A percentile compares a stretch with the other conserved stretches of the same genome.
These are phyloP conservation scores for Crossocerus cetratus DNA, from an alignment of 2,888 invertebrate genomes.

Conservation along the genomic window DNA sequence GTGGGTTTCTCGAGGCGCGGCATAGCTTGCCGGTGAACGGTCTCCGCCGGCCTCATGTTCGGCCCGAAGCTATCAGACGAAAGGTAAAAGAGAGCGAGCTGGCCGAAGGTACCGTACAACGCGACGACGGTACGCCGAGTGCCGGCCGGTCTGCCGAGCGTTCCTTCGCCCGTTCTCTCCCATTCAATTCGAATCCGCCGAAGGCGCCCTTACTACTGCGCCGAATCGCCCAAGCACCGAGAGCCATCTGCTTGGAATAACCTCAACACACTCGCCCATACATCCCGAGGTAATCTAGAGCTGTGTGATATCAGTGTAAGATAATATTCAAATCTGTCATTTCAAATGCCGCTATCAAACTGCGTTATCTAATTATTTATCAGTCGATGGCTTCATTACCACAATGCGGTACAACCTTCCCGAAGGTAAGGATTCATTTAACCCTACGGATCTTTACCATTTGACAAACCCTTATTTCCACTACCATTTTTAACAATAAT, in stretches of 20 bases:
- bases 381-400: too few species aligned
- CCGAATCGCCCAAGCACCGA: background rate
- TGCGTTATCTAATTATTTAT: too few species aligned
- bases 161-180: slow-evolving; percentile 47
- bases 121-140: slow-evolving; percentile 72
- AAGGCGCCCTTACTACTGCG: slow-evolving; percentile 40
- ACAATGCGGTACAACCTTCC: too few species aligned
- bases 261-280: too few species aligned
- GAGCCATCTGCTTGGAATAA: slow-evolving; percentile 27
- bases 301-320: too few species aligned
- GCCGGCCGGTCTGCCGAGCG: slow-evolving; percentile 65
- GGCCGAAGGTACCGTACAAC: slow-evolving; percentile 58
- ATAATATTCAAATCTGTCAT: too few species aligned
- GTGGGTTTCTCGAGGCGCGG: background rate
- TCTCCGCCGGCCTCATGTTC: slow-evolving; percentile 3
- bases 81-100: slow-evolving; percentile 9
- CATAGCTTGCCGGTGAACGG: background rate
- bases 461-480: too few species aligned
- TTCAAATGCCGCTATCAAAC: too few species aligned
- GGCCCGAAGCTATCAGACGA: background rate
- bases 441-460: too few species aligned
- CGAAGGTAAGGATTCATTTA: too few species aligned
- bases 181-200: slow-evolving; percentile 57
- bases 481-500: too few species aligned
- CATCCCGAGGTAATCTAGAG: too few species aligned